Conservation (phyloP, 64 coral and sea anemone genomes). For the Pocillopora verrucosa region DNA sequence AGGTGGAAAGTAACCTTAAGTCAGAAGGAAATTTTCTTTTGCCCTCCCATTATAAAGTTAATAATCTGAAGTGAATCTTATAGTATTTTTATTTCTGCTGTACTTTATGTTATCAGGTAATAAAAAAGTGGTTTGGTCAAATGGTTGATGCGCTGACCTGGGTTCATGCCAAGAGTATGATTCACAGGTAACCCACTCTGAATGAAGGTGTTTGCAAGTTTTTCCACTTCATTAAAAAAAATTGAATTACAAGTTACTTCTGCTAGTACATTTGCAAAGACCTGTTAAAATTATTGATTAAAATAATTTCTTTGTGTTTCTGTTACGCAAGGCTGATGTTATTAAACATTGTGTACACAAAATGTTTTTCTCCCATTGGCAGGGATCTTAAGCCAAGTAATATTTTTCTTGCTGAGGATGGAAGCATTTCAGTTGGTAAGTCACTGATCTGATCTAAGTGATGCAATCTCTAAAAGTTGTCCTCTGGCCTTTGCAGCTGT, state of each 20-base stretch:
- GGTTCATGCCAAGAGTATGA: slow-evolving; percentile 91
- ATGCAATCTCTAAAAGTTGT: neutral
- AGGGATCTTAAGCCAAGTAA: slow-evolving; percentile 99
- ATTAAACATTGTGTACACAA: neutral
- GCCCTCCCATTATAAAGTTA: too few species aligned
- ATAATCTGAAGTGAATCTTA: too few species aligned
- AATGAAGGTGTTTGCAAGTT: neutral
- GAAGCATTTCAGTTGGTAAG: slow-evolving; percentile 89
- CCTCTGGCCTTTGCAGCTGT: too few species aligned
- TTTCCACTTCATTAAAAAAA: too few species aligned
- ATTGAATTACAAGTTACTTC: neutral
- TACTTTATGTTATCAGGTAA: slow-evolving; percentile 48
- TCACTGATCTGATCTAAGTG: neutral
- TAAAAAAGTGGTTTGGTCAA: slow-evolving; percentile 98
- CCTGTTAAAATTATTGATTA: too few species aligned
- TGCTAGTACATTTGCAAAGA: neutral
- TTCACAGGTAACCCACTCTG: slow-evolving; percentile 77
- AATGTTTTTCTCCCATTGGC: neutral
- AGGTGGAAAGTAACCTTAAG: too few species aligned
- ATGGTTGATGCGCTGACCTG: slow-evolving; percentile 85
- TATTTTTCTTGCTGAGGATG: slow-evolving; percentile 87
- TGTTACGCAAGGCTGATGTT: neutral
- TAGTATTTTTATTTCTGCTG: too few species aligned
- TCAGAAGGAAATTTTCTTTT: too few species aligned
- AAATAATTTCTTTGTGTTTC: too few species aligned